phyloP scores from a whole-genome alignment of 2,888 invertebrate genomes.

The Apamea sordens region DNA sequence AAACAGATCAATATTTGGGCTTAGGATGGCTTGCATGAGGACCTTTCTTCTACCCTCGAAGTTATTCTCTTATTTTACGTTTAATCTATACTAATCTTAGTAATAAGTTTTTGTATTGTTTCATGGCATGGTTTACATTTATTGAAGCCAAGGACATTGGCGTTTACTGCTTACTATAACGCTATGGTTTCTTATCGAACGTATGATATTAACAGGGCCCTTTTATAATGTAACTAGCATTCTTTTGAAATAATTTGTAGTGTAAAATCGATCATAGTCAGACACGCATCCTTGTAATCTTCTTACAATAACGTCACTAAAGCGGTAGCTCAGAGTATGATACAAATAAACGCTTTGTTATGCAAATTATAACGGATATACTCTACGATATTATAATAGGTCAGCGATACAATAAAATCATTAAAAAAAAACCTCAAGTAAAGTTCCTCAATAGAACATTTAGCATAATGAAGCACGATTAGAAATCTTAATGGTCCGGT shows the following conservation, averaged over 20 bases:
- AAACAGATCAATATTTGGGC: constrained; percentile 53
- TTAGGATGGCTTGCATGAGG: constrained; percentile 3
- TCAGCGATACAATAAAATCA: constrained; percentile 46
- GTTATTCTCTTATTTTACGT: constrained; percentile 16
- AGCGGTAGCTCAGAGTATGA: constrained; percentile 29
- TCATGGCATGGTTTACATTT: constrained; percentile 35
- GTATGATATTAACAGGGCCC: not conserved
- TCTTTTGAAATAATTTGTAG: constrained; percentile 9
- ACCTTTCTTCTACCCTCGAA: constrained; percentile 9
- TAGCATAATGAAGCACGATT: constrained; percentile 45
- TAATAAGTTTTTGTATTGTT: constrained; percentile 5
- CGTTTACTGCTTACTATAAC: constrained; percentile 32
- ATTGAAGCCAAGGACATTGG: constrained; percentile 36
- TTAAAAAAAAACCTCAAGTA: constrained; percentile 34
- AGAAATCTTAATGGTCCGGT: constrained; percentile 12
- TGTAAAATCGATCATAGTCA: constrained; percentile 9
- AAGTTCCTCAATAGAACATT: constrained; percentile 49
- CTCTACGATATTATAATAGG: constrained; percentile 39
- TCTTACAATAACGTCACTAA: constrained; percentile 29
- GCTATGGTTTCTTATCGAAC: constrained; percentile 44
- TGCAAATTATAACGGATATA: constrained; percentile 52
- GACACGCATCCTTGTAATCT: constrained; percentile 3
- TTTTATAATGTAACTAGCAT: constrained; percentile 4
- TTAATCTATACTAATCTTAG: constrained; percentile 8
- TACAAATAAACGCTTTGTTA: constrained; percentile 54